These are phyloP conservation scores for Rhopilema esculentum DNA, from an alignment of 30 jellyfish, hydroid and myxozoan genomes.

Conservation along the genomic window DNA sequence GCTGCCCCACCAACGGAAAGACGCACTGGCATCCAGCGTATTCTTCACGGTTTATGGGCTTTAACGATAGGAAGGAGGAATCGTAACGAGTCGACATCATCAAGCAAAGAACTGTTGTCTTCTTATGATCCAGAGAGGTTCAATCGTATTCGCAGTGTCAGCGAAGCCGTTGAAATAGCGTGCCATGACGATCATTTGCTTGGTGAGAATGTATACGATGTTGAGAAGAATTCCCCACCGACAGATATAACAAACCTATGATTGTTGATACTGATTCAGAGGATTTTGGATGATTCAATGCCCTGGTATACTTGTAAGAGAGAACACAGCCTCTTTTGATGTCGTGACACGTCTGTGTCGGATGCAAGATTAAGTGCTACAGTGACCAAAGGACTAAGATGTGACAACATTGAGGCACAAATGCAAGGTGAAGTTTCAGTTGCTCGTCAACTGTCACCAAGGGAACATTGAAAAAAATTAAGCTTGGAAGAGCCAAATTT, in stretches of 20 bases:
- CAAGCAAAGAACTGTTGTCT: constrained; percentile 67
- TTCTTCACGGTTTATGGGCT: constrained; percentile 63
- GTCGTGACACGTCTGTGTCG: too few species aligned
- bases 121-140: constrained; percentile 64
- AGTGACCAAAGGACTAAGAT: too few species aligned
- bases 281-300: background rate
- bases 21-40: constrained; percentile 50
- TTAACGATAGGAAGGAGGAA: constrained; percentile 56
- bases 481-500: too few species aligned
- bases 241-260: constrained; percentile 71
- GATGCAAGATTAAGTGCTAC: too few species aligned
- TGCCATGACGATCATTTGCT: constrained; percentile 55
- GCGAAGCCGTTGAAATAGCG: constrained; percentile 79
- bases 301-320: too few species aligned
- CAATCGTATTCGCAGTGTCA: constrained; percentile 71
- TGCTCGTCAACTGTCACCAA: too few species aligned
- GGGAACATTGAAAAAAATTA: too few species aligned
- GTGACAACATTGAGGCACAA: too few species aligned
- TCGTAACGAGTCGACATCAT: constrained; percentile 75
- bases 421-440: too few species aligned
- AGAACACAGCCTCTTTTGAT: too few species aligned
- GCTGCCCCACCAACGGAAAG: constrained; percentile 23
- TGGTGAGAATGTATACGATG: constrained; percentile 26
- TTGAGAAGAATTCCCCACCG: constrained; percentile 62
- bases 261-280: background rate